phyloP scores from a whole-genome alignment of 2,888 invertebrate species.

The Tachystola acroxantha region DNA sequence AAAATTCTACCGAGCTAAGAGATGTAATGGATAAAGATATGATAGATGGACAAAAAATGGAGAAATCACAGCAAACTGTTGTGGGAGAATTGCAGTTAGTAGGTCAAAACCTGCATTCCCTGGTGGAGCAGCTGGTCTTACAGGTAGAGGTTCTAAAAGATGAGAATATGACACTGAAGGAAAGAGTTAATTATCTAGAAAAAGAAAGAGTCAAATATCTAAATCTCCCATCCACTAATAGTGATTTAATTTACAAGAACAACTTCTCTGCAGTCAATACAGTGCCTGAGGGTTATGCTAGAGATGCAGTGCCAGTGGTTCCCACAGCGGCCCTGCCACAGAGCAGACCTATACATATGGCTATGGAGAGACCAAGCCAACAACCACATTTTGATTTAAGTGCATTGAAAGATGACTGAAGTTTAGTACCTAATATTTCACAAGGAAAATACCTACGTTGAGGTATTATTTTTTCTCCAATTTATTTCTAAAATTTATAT shows the following conservation, averaged over 20 bases:
- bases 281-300: slow-evolving; percentile 22
- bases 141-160: slow-evolving; percentile 82
- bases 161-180: slow-evolving; percentile 79
- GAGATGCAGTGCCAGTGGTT: slow-evolving; percentile 27
- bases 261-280: slow-evolving; percentile 24
- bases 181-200: slow-evolving; percentile 76
- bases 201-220: slow-evolving; percentile 69
- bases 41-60: slow-evolving; percentile 69
- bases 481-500: no score
- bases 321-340: slow-evolving; percentile 14
- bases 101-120: slow-evolving; percentile 77
- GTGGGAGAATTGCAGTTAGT: slow-evolving; percentile 83
- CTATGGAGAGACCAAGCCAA: slow-evolving; percentile 27
- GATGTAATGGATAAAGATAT: slow-evolving; percentile 25
- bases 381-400: slow-evolving; percentile 55
- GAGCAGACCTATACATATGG: slow-evolving; percentile 24
- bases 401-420: slow-evolving; percentile 43
- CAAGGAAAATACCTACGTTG: no score
- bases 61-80: slow-evolving; percentile 79
- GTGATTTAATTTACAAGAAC: slow-evolving; percentile 36
- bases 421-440: no score
- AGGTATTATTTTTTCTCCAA: no score
- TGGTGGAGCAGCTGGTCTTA: slow-evolving; percentile 77
- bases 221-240: slow-evolving; percentile 41
- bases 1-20: slow-evolving; percentile 26